These are phyloP conservation scores for Arenaria interpres DNA, from an alignment of 2,113 vertebrate species.

Conservation along the genomic window DNA sequence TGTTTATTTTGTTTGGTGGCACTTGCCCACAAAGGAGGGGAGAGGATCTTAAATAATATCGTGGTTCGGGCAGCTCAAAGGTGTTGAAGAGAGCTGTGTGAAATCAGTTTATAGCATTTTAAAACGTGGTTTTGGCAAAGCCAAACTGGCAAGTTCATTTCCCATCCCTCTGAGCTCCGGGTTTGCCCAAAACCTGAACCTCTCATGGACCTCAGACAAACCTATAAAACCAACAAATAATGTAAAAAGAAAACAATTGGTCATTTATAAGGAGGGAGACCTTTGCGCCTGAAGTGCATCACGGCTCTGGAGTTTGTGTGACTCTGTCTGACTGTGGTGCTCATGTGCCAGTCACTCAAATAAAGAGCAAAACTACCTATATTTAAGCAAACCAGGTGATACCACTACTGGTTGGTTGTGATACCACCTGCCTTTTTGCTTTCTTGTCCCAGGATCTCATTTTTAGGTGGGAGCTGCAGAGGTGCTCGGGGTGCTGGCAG, in stretches of 20 bases:
- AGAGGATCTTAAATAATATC: not conserved
- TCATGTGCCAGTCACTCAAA: not conserved
- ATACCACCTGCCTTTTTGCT: not conserved
- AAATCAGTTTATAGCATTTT: not conserved
- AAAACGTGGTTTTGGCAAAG: not conserved
- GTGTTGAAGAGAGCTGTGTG: not conserved
- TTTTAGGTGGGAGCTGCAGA: not conserved
- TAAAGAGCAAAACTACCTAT: not conserved
- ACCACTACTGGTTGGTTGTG: not conserved
- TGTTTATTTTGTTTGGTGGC: constrained; percentile 13
- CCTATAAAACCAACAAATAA: not conserved
- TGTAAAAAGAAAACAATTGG: not conserved
- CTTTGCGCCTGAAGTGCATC: not conserved
- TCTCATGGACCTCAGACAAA: not conserved
- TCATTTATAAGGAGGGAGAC: not conserved
- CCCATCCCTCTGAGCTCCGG: not conserved
- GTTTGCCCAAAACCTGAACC: not conserved
- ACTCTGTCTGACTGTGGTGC: not conserved
- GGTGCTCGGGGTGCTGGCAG: not conserved
- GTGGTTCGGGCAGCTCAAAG: not conserved
- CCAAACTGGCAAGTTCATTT: not conserved
- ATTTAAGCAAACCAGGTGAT: not conserved
- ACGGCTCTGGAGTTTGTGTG: accelerated
- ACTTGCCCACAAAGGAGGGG: not conserved
- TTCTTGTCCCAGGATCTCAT: not conserved